Evolutionary conservation across 2,113 vertebrate species (phyloP), one percentile per base, ranked within the genome.

Genomic region (Cinclus mexicanus): DNA sequence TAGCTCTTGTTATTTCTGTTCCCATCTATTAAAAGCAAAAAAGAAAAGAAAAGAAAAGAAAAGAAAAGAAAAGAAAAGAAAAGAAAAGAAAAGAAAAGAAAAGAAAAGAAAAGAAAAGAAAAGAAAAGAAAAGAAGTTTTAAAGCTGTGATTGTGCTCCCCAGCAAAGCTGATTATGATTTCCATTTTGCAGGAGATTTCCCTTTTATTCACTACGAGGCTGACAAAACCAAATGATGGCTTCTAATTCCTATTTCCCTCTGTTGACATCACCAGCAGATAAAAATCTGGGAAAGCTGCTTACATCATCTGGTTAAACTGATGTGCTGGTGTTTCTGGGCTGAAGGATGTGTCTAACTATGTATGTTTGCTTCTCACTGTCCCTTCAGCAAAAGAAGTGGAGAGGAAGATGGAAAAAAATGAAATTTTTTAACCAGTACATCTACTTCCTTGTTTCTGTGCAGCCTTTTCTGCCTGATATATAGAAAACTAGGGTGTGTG

Each of bases 141-240:
- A 77, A 91, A 91, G 39, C n/a, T 56, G 14, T 85, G 61, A 83
- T 88, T 77, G 21, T 69, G 44, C 68, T 90, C 35, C 42, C 28
- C 49, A 84, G 35, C 28, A 92, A 65, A 94, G 20, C 31, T 74
- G 41, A 83, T 90, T 80, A 75, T 65, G 68, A 91, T 89, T 93
- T 94, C 63, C 47, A 65, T 88, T 93, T 88, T 83, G 75, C 71
- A 72, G 63, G 37, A 89, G 50, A 79, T 67, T 95, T 87, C 70
- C 93, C 37, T 92, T 95, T 77, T 83, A 77, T 53, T 18, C n/a
- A 49, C 71, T 88, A 83, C 25, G 6, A 59, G 70, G 29, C 67
- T 89, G 75, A 91, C 7, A 63, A 86, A 95, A 71, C 2, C 10
- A 12, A 75, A 77, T 7, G 22, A 72, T 6, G 31, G 47, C 14